Percentiles rank a stretch among this genome's conserved stretches.
Conservation (phyloP, 2,797 vertebrate genomes). For the Cirrhinus molitorella region DNA sequence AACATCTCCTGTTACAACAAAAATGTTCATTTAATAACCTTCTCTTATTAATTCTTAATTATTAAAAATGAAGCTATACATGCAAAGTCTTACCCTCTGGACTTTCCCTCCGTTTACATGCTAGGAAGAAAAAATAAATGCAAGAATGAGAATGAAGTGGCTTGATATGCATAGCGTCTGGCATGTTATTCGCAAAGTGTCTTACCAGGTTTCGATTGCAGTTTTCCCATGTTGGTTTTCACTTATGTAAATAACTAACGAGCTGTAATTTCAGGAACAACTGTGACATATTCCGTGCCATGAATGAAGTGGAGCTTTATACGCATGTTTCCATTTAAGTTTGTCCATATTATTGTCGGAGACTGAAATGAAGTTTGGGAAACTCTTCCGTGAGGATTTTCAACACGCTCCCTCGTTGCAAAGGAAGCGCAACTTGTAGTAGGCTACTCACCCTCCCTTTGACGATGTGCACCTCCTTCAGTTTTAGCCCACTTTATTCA, state of each 20-base stretch:
- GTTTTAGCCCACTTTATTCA: not conserved
- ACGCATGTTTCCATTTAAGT: not conserved
- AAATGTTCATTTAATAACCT: not conserved
- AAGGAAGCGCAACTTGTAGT: conserved; percentile 12
- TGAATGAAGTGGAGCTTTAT: conserved; percentile 1
- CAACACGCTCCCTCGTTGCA: not conserved
- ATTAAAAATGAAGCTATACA: not conserved
- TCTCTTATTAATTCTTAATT: not conserved
- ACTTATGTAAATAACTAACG: not conserved
- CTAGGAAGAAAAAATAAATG: not conserved
- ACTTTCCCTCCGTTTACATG: conserved; percentile 55
- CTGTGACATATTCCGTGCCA: conserved; percentile 33
- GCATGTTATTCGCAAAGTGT: not conserved
- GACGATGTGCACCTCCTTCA: conserved; percentile 8
- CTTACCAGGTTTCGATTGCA: conserved; percentile 55
- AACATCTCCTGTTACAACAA: conserved; percentile 46
- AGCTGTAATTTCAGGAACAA: conserved; percentile 37
- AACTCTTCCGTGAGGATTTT: conserved; percentile 1
- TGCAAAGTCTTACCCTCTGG: conserved; percentile 51
- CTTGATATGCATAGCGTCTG: not conserved
- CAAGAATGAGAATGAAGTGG: not conserved
- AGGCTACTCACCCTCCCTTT: not conserved
- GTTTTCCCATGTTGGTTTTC: conserved; percentile 48
- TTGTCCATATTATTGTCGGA: conserved; percentile 4
- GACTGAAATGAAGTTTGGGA: not conserved